Base-by-base conservation (phyloP, 2,113 vertebrate genomes). In the Indicator indicator region DNA sequence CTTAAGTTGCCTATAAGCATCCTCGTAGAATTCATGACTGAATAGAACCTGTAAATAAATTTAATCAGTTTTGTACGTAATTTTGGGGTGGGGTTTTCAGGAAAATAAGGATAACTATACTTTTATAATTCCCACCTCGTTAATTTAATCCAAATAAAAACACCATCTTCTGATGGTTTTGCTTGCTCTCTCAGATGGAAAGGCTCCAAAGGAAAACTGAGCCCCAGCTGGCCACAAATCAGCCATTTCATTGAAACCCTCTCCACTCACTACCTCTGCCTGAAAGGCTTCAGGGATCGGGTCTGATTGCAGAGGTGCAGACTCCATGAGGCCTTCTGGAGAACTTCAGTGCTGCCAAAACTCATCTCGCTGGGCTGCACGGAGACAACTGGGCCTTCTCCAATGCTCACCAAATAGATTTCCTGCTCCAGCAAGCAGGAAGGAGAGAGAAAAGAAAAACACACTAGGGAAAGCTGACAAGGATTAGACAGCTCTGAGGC, bases 301-400 rank as follows among this genome's bases (percentile, higher is more conserved):
- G 32, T 97, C 58, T 98, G 97, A 78, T 99, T 99, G 30, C 95
- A 96, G 28, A 99, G 98, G 8, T 42, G 70, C 67, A 99, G 93
- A 3, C 44, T 86, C 96, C 33, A 96, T n/a, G 96, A 88, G 16
- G 93, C 59, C 71, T 99, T 98, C 12, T 84, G 97, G 20, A 99
- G 95, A n/a, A 98, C 98, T 1, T 94, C 97, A 95, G 99, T 98
- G 36, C 2, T 93, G 71, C 99, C 98, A 23, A 99, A 99, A 44
- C 98, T 91, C 17, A 99, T 8, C 73, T 97, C 86, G 26, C 55
- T 67, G 0, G 89, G 97, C 21, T 88, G 83, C 30, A 98, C 33
- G 1, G 98, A 97, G 86, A 99, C 93, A 19, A 98, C 93, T 0
- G 99, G 98, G 72, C 99, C 98, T 94, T 98, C 96, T 24, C 98